A percentile compares a stretch with the other conserved stretches of the same genome.
Evolutionary conservation across 2,797 vertebrate genomes (phyloP).

Genomic region (Loris lydekkerianus): DNA sequence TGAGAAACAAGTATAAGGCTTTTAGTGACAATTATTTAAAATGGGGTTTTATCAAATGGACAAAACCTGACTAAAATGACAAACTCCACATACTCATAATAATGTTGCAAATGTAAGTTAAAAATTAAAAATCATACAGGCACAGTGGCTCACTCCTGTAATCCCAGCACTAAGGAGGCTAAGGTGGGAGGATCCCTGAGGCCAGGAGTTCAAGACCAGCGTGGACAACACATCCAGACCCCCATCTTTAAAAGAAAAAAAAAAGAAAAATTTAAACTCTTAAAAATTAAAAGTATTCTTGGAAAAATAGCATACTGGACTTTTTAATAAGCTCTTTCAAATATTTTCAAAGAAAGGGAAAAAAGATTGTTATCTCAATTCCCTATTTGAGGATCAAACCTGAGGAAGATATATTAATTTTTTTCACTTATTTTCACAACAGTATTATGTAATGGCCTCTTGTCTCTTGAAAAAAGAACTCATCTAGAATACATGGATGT

Average conservation of each 20-base stretch:
- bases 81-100: background rate
- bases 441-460: conserved; percentile 5
- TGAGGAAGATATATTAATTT: background rate
- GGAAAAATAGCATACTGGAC: background rate
- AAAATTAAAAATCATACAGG: background rate
- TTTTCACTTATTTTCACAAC: background rate
- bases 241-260: background rate
- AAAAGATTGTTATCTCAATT: background rate
- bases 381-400: background rate
- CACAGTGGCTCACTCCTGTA: background rate
- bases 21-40: conserved; percentile 55
- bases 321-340: conserved; percentile 38
- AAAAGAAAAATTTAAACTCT: background rate
- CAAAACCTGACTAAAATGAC: conserved; percentile 20
- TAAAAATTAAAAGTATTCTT: conserved; percentile 45
- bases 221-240: background rate
- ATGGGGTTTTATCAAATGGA: background rate
- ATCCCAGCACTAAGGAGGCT: background rate
- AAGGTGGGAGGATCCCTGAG: background rate
- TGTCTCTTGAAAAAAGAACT: conserved; percentile 16
- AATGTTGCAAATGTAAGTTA: conserved; percentile 36
- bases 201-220: background rate
- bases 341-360: conserved; percentile 55
- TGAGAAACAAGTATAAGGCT: conserved; percentile 36
- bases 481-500: background rate